A percentile compares a stretch with the other conserved stretches of the same genome.
These are phyloP conservation scores for Scaptomyza cyrtandrae DNA, from an alignment of 2,888 invertebrate species.

Conservation along the genomic window DNA sequence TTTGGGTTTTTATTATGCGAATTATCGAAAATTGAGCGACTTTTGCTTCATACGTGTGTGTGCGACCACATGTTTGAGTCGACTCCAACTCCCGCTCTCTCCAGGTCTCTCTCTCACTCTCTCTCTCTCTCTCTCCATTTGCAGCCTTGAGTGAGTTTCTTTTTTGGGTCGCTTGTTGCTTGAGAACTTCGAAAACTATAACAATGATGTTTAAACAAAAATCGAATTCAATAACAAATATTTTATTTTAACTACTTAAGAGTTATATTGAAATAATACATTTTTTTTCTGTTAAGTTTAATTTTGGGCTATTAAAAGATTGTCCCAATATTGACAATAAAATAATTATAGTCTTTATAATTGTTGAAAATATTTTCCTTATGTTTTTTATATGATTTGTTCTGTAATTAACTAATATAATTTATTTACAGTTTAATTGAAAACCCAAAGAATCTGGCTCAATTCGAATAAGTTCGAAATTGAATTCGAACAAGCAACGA, in stretches of 20 bases:
- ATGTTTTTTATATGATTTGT: too few relatives aligned
- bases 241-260: too few relatives aligned
- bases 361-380: too few relatives aligned
- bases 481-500: slow-evolving; percentile 56
- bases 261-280: too few relatives aligned
- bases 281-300: too few relatives aligned
- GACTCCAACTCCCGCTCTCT: slow-evolving; percentile 3
- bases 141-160: slow-evolving; percentile 36
- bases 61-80: slow-evolving; percentile 28
- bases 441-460: slow-evolving; percentile 2
- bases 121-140: slow-evolving; percentile 5
- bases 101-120: background rate
- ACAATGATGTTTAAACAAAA: background rate
- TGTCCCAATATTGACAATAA: too few relatives aligned
- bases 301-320: too few relatives aligned
- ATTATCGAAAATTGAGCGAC: slow-evolving; percentile 78
- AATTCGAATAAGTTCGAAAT: slow-evolving; percentile 58
- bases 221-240: too few relatives aligned
- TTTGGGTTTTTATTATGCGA: slow-evolving; percentile 70
- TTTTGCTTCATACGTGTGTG: slow-evolving; percentile 31
- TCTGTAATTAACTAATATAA: too few relatives aligned
- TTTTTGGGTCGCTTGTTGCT: slow-evolving; percentile 5
- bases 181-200: background rate
- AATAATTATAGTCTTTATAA: too few relatives aligned
- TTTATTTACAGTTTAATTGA: too few relatives aligned